Conservation (phyloP, 37 sponge, comb jelly and placozoan species). For the Haliclona indistincta region DNA sequence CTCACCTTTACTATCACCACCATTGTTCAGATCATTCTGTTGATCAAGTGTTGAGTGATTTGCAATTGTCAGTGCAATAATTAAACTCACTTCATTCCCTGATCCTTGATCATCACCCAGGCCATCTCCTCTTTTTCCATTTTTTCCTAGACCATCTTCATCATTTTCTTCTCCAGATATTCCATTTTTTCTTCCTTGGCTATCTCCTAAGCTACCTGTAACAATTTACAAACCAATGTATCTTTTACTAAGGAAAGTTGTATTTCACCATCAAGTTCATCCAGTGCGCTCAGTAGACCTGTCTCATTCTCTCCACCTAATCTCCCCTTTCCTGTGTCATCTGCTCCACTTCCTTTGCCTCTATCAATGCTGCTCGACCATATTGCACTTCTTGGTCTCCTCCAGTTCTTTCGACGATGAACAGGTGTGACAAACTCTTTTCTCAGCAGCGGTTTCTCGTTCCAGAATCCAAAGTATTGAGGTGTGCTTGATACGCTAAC, state of each 20-base stretch:
- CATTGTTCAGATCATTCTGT: constrained; percentile 2
- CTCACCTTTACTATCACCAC: constrained; percentile 23
- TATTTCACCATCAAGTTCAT: too few species aligned
- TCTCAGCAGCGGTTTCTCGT: constrained; percentile 57
- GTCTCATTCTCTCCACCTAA: background rate
- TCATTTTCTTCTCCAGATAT: background rate
- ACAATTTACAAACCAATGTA: too few species aligned
- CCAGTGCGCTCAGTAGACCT: background rate
- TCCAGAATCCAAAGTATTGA: constrained; percentile 78
- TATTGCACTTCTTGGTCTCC: constrained; percentile 65
- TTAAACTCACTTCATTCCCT: constrained; percentile 1
- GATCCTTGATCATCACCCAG: constrained; percentile 8
- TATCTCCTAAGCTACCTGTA: background rate
- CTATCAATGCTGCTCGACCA: background rate
- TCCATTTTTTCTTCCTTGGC: background rate
- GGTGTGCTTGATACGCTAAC: constrained; percentile 54
- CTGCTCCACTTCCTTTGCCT: background rate
- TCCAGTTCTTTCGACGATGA: constrained; percentile 58
- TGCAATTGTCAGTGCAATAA: constrained; percentile 10
- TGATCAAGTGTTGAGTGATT: too few species aligned
- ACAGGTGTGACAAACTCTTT: constrained; percentile 32
- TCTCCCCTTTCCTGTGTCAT: background rate
- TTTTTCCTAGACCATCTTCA: background rate
- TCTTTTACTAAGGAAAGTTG: too few species aligned
- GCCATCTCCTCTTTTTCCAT: background rate